Evolutionary conservation across 2,888 invertebrate species (phyloP).

Genomic region (Charanyca ferruginea): DNA sequence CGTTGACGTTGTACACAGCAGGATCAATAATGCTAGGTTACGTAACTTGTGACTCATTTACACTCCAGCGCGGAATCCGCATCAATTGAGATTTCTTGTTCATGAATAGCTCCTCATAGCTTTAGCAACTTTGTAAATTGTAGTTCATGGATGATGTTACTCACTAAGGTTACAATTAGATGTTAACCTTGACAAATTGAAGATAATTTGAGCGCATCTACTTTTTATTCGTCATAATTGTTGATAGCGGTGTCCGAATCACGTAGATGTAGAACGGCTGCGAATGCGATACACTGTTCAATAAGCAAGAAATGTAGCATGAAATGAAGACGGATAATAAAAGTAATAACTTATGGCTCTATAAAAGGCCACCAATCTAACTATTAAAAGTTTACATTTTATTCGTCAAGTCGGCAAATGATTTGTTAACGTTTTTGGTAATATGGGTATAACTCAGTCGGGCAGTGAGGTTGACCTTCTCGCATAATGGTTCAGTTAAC

Average conservation of each 20-base stretch:
- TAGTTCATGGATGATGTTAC: slow-evolving; percentile 53
- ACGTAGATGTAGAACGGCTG: slow-evolving; percentile 27
- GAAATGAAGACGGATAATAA: slow-evolving; percentile 49
- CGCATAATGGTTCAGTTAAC: slow-evolving; percentile 74
- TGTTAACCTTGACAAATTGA: slow-evolving; percentile 56
- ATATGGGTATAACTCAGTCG: slow-evolving; percentile 64
- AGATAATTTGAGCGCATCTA: slow-evolving; percentile 56
- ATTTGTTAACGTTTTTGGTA: slow-evolving; percentile 60
- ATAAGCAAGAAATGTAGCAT: slow-evolving; percentile 39
- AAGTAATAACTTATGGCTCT: slow-evolving; percentile 49
- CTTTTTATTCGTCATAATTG: slow-evolving; percentile 56
- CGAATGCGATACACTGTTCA: slow-evolving; percentile 22
- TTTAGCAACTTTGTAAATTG: slow-evolving; percentile 36
- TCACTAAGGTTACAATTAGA: slow-evolving; percentile 57
- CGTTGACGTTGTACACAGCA: slow-evolving; percentile 46
- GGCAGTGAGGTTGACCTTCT: slow-evolving; percentile 76
- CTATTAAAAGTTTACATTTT: slow-evolving; percentile 51
- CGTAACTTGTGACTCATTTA: slow-evolving; percentile 66
- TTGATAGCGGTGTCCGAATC: slow-evolving; percentile 39
- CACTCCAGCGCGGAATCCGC: slow-evolving; percentile 53
- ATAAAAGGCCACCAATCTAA: slow-evolving; percentile 35
- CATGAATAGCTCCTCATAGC: slow-evolving; percentile 45
- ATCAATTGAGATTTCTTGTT: slow-evolving; percentile 54
- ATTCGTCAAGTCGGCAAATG: slow-evolving; percentile 51
- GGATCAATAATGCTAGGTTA: slow-evolving; percentile 60